Conservation (phyloP, 2,797 vertebrate species). For the Alosa sapidissima region DNA sequence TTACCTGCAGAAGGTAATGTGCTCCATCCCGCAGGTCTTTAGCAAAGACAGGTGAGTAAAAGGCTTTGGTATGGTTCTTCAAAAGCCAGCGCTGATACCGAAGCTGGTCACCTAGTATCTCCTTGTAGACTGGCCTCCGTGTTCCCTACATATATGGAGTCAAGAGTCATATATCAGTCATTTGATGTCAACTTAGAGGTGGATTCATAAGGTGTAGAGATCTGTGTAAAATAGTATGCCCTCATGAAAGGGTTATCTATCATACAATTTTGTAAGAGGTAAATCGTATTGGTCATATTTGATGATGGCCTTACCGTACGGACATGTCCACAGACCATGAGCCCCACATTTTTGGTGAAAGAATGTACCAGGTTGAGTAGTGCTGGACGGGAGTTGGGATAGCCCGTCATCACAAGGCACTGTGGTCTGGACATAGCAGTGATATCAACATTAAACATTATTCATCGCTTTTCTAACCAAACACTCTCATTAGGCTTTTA, state of each 20-base stretch:
- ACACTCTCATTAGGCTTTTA: neutral
- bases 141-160: constrained; percentile 70
- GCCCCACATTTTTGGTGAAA: constrained; percentile 93
- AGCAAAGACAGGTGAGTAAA: constrained; percentile 90
- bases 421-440: constrained; percentile 79
- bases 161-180: neutral
- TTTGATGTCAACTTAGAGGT: neutral
- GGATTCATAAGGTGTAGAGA: too few relatives aligned
- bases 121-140: constrained; percentile 89
- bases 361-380: constrained; percentile 90
- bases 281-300: neutral
- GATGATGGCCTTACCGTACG: constrained; percentile 77
- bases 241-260: neutral
- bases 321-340: constrained; percentile 93
- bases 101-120: constrained; percentile 82
- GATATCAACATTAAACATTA: neutral
- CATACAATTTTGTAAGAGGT: neutral
- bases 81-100: constrained; percentile 93
- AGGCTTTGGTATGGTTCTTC: constrained; percentile 91
- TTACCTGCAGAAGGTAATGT: constrained; percentile 91
- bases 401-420: constrained; percentile 90
- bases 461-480: neutral
- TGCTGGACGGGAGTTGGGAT: constrained; percentile 89
- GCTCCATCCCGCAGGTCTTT: constrained; percentile 90
- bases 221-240: neutral